phyloP scores from a whole-genome alignment of 2,113 vertebrate genomes.

The Oreochromis niloticus region DNA sequence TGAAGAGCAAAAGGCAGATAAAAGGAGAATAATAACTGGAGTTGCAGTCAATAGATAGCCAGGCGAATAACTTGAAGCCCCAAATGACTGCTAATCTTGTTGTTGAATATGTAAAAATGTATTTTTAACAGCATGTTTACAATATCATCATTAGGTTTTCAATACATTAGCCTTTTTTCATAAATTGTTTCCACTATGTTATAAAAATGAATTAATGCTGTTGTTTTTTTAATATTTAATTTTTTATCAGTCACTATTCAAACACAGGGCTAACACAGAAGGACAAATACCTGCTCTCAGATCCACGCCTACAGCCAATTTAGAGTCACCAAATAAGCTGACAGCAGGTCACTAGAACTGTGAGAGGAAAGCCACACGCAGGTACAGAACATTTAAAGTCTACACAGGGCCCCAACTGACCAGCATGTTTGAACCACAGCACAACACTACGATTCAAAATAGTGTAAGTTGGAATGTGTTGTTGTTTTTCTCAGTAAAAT shows the following conservation, averaged over 20 bases:
- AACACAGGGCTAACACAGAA: not conserved
- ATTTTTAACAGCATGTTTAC: not conserved
- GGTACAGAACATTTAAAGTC: not conserved
- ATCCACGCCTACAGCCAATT: not conserved
- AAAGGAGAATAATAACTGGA: not conserved
- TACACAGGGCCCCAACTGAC: not conserved
- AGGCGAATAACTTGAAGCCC: not conserved
- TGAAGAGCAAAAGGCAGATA: not conserved
- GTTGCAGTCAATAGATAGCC: not conserved
- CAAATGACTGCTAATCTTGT: not conserved
- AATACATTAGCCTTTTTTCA: not conserved
- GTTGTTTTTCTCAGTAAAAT: not conserved
- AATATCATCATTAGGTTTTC: not conserved
- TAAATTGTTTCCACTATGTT: not conserved
- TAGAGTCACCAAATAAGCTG: not conserved
- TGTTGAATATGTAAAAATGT: not conserved
- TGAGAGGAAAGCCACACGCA: not conserved
- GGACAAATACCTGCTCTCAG: not conserved
- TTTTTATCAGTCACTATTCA: rapidly evolving
- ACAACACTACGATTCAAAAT: not conserved
- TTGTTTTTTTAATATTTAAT: not conserved
- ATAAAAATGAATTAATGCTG: not conserved
- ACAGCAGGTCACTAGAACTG: not conserved
- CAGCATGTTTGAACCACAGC: not conserved
- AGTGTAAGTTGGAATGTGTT: not conserved